Base-by-base conservation (phyloP, 2,797 vertebrate species). In the Uromys caudimaculatus region DNA sequence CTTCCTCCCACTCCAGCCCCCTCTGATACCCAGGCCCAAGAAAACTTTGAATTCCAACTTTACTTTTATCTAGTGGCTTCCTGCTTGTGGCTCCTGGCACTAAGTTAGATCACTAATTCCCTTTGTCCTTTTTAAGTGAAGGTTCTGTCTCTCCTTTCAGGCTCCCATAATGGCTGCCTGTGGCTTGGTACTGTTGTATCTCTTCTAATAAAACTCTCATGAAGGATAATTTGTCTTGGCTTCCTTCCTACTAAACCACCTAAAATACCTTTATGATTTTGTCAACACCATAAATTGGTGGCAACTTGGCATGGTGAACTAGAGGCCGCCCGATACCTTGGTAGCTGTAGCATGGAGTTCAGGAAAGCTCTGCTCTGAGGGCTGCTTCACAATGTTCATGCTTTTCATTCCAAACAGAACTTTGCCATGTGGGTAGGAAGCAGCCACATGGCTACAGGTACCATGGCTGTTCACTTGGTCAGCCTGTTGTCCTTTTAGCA, bases 321-420 rank as follows among this genome's bases (percentile, higher is more conserved):
- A 56, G 41, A 62, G 50, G 4, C 50, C 78, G 35, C 2, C 0
- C 32, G 27, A 60, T 23, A 38, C 50, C 4, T 0, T 7, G 21
- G 35, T 10, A 0, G 7, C 0, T 2, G 35, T 23, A 13, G 14
- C 69, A 0, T 3, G 29, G 54, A 13, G 1, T 17, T 2, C 1
- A 0, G 4, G 29, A 19, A 44, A 82, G 67, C 52, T 64, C 3
- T 44, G n/a, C 76, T n/a, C 14, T 35, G 19, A 29, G 16, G 21
- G 58, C 8, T 62, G 32, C 52, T 79, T 64, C 21, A 0, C 35
- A 38, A 90, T 79, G 44, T 52, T 44, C 73, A 32, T 35, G 21
- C 19, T 84, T 77, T 86, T 16, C 9, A 35, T 73, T 75, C 56
- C 38, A 81, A 58, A 58, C 2, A 21, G n/a, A 75, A 38, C 73